A percentile compares a stretch with the other conserved stretches of the same genome.
phyloP scores from a whole-genome alignment of 2,888 invertebrate genomes.

The Tipula vernalis region DNA sequence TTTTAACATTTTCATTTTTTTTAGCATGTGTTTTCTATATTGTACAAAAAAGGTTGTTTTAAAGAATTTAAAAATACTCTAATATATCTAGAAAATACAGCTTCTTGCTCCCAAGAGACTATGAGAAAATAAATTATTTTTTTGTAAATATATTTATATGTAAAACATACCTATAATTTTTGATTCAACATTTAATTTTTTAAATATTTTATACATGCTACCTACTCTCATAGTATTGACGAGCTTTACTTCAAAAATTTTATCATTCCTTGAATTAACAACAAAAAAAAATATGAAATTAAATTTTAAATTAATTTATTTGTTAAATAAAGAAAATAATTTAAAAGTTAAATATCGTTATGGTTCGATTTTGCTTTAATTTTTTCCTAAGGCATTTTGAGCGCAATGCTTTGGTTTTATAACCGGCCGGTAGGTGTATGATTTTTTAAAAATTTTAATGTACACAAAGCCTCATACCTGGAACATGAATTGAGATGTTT shows the following conservation, averaged over 20 bases:
- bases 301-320: not conserved
- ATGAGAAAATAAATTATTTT: not conserved
- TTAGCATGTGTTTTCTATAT: constrained; percentile 86
- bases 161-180: too few relatives aligned
- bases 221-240: not conserved
- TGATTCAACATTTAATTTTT: not conserved
- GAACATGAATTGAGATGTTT: too few relatives aligned
- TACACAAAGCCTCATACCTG: too few relatives aligned
- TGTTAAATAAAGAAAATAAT: not conserved
- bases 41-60: constrained; percentile 79
- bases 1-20: constrained; percentile 79
- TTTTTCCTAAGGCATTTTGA: not conserved
- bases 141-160: not conserved
- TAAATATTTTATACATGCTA: not conserved
- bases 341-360: not conserved
- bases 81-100: not conserved
- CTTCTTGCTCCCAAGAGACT: not conserved
- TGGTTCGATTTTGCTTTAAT: not conserved
- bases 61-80: constrained; percentile 20
- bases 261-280: not conserved
- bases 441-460: too few relatives aligned
- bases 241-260: not conserved
- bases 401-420: not conserved
- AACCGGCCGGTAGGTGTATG: not conserved
- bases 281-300: not conserved